phyloP scores from a whole-genome alignment of 2,888 invertebrate species.

The Caenorhabditis drosophilae region DNA sequence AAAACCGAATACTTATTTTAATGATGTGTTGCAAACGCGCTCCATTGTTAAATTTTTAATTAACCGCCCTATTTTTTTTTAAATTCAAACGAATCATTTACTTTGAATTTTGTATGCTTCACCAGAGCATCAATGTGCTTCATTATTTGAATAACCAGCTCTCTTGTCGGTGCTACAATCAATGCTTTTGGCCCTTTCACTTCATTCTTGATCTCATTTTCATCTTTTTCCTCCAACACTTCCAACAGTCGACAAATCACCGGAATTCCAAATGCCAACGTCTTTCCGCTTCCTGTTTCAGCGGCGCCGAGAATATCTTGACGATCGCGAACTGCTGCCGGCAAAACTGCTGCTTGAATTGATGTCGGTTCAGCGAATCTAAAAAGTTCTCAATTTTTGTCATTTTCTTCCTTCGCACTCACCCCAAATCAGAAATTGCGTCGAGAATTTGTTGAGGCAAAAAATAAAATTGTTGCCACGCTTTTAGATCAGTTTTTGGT shows the following conservation, averaged over 20 bases:
- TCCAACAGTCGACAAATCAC: constrained; percentile 74
- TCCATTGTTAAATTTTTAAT: too few relatives aligned
- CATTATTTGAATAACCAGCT: constrained; percentile 89
- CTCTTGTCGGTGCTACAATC: constrained; percentile 92
- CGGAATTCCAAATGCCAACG: constrained; percentile 94
- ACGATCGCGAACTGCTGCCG: constrained; percentile 83
- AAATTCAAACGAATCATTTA: too few relatives aligned
- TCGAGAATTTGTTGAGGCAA: constrained; percentile 39
- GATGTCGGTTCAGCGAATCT: constrained; percentile 78
- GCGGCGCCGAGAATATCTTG: constrained; percentile 96
- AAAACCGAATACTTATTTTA: too few relatives aligned
- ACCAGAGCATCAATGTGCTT: constrained; percentile 82
- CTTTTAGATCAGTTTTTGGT: constrained; percentile 13
- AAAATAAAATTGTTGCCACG: constrained; percentile 44
- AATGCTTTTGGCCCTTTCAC: constrained; percentile 77
- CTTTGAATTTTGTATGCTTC: constrained; percentile 78
- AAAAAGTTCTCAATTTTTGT: constrained; percentile 17
- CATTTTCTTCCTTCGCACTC: constrained; percentile 4
- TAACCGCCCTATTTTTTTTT: too few relatives aligned
- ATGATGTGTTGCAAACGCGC: too few relatives aligned
- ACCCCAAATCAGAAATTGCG: constrained; percentile 46
- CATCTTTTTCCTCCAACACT: constrained; percentile 1
- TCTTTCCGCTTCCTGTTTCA: constrained; percentile 98
- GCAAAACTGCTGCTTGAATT: constrained; percentile 82
- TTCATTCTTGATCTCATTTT: neutral